Evolutionary conservation across 2,888 invertebrate genomes (phyloP).

Genomic region (Pollenia angustigena): DNA sequence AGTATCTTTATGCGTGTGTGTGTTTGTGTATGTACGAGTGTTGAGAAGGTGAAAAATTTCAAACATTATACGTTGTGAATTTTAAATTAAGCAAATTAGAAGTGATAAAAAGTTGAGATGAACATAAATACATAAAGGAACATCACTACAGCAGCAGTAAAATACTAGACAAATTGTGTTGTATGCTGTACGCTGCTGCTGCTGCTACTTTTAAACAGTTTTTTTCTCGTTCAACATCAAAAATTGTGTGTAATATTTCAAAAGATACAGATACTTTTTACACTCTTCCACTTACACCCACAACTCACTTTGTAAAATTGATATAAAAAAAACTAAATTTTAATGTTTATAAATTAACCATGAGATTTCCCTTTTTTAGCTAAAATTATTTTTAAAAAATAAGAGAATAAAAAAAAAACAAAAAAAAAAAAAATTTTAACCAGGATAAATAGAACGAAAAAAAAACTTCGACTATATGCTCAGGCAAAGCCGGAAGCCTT

Average conservation of each 20-base stretch:
- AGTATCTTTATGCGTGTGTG: neutral
- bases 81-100: conserved; percentile 74
- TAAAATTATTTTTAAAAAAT: conserved; percentile 60
- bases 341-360: conserved; percentile 75
- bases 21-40: conserved; percentile 18
- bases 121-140: conserved; percentile 47
- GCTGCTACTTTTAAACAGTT: neutral
- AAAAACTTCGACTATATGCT: conserved; percentile 27
- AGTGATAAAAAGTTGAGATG: conserved; percentile 71
- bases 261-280: conserved; percentile 34
- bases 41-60: conserved; percentile 72
- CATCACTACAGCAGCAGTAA: conserved; percentile 29
- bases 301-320: neutral
- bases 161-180: conserved; percentile 66
- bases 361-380: conserved; percentile 71
- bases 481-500: conserved; percentile 55
- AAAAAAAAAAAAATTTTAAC: conserved; percentile 20
- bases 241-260: conserved; percentile 71
- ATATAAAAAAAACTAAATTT: conserved; percentile 46
- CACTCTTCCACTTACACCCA: neutral
- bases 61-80: conserved; percentile 72
- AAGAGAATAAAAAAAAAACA: neutral
- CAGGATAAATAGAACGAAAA: neutral
- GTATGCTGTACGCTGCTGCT: conserved; percentile 2
- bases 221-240: conserved; percentile 43